Evolutionary conservation across 2,113 vertebrate species (phyloP).

Genomic region (Dicaeum eximium): DNA sequence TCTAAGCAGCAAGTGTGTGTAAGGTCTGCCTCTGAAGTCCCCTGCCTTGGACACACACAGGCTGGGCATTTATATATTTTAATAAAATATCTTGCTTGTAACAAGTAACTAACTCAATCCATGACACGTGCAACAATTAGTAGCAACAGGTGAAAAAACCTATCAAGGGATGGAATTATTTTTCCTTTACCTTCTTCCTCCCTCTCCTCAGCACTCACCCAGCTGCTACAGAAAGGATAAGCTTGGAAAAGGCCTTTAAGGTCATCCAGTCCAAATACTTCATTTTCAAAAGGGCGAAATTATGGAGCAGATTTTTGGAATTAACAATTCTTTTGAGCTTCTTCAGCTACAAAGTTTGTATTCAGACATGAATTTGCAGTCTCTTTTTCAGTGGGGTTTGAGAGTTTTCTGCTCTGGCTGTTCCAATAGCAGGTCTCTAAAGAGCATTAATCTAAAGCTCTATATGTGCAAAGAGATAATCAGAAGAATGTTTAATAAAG

Average conservation of each 20-base stretch:
- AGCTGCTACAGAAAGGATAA: background rate
- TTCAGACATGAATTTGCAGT: background rate
- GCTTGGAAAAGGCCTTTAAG: background rate
- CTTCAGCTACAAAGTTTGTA: background rate
- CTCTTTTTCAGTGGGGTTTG: background rate
- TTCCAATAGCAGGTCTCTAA: background rate
- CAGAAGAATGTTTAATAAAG: background rate
- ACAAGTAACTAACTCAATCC: background rate
- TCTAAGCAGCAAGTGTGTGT: background rate
- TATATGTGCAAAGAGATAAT: background rate
- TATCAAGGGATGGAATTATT: background rate
- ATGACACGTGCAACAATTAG: background rate
- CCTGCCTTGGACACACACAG: background rate
- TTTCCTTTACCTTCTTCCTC: background rate
- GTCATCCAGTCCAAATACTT: background rate
- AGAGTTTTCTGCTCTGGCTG: background rate
- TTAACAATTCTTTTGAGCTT: background rate
- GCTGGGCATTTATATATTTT: fast-evolving
- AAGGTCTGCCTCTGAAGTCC: background rate
- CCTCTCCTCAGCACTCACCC: background rate
- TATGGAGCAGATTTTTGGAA: background rate
- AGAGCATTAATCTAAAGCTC: background rate
- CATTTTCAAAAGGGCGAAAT: background rate
- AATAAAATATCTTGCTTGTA: background rate
- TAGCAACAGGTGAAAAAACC: background rate